Percentiles rank a stretch among this genome's conserved stretches.
Evolutionary conservation across 1,140 invertebrate species (phyloP).

Genomic region (Phymastichus coffea): DNA sequence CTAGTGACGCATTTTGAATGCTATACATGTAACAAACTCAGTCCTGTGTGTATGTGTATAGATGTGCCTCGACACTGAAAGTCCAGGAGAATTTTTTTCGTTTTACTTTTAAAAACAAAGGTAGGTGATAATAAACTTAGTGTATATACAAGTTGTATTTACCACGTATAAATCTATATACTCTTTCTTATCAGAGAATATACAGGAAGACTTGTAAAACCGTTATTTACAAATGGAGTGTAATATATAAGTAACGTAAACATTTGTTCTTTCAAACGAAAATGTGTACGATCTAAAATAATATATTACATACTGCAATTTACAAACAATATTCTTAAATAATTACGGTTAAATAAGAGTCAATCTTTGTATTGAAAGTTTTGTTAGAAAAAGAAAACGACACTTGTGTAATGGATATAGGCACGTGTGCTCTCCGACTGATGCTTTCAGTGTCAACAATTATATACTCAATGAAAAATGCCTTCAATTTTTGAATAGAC

Average conservation of each 20-base stretch:
- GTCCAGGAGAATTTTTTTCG: constrained; percentile 23
- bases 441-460: too few species aligned
- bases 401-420: too few species aligned
- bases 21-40: constrained; percentile 19
- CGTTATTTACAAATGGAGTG: neutral
- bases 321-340: constrained; percentile 4
- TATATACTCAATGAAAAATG: neutral
- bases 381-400: too few species aligned
- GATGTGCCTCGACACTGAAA: constrained; percentile 26
- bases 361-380: too few species aligned
- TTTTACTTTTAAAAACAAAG: too few species aligned
- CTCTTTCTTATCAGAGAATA: constrained; percentile 25
- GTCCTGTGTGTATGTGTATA: constrained; percentile 27
- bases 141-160: constrained; percentile 20
- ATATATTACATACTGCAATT: neutral
- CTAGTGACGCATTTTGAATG: constrained; percentile 14
- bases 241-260: neutral
- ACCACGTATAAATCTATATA: constrained; percentile 8
- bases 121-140: too few species aligned
- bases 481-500: neutral
- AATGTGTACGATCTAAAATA: neutral
- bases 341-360: too few species aligned
- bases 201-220: constrained; percentile 27
- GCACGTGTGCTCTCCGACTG: too few species aligned
- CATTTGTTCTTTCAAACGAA: too few species aligned